These are phyloP conservation scores for Esox niger DNA, from an alignment of 2,113 vertebrate genomes.

Conservation along the genomic window DNA sequence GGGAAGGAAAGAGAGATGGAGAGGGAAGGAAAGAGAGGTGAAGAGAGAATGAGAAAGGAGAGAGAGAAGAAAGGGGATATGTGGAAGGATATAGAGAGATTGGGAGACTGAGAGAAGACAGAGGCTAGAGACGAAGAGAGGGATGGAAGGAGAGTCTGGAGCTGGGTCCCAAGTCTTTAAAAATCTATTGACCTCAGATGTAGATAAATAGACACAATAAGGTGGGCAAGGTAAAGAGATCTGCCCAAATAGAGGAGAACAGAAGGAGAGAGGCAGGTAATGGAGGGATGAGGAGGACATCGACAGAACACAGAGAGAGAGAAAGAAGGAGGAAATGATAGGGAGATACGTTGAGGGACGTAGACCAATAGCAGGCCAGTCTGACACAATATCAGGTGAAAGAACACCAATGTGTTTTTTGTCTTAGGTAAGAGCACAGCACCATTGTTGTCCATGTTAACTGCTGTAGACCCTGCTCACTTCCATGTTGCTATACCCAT, in stretches of 20 bases:
- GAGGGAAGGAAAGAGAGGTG: too few relatives aligned
- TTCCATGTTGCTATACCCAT: too few relatives aligned
- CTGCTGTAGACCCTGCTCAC: too few relatives aligned
- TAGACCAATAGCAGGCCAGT: conserved; percentile 44
- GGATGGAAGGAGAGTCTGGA: conserved; percentile 1
- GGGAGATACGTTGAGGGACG: background rate
- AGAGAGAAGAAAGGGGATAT: too few relatives aligned
- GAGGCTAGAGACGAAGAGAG: background rate
- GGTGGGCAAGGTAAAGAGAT: conserved; percentile 34
- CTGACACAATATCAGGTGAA: too few relatives aligned
- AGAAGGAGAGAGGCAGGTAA: background rate
- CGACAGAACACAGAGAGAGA: background rate
- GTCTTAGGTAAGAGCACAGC: background rate
- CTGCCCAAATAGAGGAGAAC: background rate
- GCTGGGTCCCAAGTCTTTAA: conserved; percentile 47
- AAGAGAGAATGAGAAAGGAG: too few relatives aligned
- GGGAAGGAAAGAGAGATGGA: too few relatives aligned
- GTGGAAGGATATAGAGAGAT: too few relatives aligned
- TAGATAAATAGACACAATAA: conserved; percentile 38
- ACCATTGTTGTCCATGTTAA: too few relatives aligned
- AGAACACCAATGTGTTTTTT: background rate
- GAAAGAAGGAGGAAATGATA: background rate
- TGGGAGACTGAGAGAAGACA: too few relatives aligned
- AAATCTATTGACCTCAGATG: conserved; percentile 50
- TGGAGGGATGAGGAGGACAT: background rate